Conservation (phyloP, 2,113 vertebrate species). For the Cyphomyrus plagiostoma region DNA sequence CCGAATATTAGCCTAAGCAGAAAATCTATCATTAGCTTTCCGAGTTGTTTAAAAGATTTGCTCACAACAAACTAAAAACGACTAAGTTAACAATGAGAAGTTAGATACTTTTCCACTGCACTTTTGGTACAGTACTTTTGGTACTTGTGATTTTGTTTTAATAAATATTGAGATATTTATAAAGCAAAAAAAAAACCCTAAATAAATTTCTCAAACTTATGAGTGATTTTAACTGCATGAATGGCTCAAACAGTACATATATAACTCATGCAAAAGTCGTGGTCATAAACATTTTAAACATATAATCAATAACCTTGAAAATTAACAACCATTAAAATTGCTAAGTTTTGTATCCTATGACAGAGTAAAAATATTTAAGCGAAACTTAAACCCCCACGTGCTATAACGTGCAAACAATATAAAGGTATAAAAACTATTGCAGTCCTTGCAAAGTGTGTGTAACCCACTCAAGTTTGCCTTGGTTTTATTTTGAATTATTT, state of each 20-base stretch:
- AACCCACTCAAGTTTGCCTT: background rate
- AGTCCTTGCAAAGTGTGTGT: background rate
- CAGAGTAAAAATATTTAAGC: background rate
- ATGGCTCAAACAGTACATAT: background rate
- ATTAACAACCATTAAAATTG: background rate
- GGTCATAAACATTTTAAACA: background rate
- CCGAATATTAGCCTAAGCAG: background rate
- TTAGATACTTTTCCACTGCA: background rate
- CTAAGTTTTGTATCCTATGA: background rate
- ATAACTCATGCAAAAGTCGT: background rate
- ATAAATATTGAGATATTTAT: background rate
- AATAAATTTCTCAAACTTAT: background rate
- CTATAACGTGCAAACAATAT: background rate
- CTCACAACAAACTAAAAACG: background rate
- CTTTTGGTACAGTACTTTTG: background rate
- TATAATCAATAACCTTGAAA: background rate
- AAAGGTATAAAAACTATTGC: background rate
- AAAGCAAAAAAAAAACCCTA: background rate
- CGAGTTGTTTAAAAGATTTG: background rate
- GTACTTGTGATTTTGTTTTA: background rate
- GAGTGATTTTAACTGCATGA: background rate
- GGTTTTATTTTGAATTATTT: no score
- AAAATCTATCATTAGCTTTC: background rate
- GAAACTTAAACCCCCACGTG: background rate
- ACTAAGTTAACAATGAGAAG: background rate